These are phyloP conservation scores for Eristalis pertinax DNA, from an alignment of 2,888 invertebrate species.

Conservation along the genomic window DNA sequence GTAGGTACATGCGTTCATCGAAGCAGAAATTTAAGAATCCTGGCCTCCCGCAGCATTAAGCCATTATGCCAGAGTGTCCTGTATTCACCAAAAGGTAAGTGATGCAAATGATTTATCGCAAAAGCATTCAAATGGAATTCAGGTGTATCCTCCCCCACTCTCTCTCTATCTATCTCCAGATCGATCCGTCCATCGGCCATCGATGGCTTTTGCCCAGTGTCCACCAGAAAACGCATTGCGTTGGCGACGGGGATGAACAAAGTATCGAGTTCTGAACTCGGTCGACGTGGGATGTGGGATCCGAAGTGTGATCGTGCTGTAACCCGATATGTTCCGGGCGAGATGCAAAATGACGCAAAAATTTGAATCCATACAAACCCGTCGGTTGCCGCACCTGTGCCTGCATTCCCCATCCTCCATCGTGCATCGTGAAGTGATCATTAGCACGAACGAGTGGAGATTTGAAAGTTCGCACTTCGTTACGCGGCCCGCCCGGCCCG, in stretches of 20 bases:
- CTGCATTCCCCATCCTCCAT: slow-evolving; percentile 11
- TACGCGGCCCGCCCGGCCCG: no score
- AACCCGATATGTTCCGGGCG: not conserved
- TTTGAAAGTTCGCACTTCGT: slow-evolving; percentile 51
- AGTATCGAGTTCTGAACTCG: not conserved
- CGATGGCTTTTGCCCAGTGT: no score
- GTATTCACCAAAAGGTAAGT: not conserved
- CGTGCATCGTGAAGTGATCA: slow-evolving; percentile 26
- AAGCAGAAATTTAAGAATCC: not conserved
- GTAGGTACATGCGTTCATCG: not conserved
- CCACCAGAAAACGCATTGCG: not conserved
- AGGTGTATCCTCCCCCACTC: not conserved
- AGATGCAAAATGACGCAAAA: slow-evolving; percentile 12
- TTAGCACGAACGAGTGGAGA: slow-evolving; percentile 51
- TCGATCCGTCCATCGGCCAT: not conserved
- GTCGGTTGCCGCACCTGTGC: not conserved
- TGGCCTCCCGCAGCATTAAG: not conserved
- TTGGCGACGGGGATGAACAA: not conserved
- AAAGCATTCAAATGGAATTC: slow-evolving; percentile 20
- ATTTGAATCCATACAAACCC: slow-evolving; percentile 1
- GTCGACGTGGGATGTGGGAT: not conserved
- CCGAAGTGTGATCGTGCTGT: not conserved
- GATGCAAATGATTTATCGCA: slow-evolving; percentile 33
- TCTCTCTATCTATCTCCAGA: not conserved
- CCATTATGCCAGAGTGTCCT: not conserved